Evolutionary conservation across 2,888 invertebrate genomes (phyloP).

Genomic region (Leucoptera coffeella): DNA sequence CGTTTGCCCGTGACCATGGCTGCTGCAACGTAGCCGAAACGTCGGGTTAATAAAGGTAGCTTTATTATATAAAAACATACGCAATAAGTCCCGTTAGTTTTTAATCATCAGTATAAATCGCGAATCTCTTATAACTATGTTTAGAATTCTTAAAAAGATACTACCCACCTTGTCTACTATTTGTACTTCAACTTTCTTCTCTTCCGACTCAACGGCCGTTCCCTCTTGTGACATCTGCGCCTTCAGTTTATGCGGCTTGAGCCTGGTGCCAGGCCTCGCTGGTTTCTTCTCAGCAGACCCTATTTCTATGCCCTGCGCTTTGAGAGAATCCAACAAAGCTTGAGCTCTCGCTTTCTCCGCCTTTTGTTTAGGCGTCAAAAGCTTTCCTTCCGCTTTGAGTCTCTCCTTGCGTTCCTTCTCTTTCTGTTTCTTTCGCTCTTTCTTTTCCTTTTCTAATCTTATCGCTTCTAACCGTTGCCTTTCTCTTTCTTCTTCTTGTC

Average conservation of each 20-base stretch:
- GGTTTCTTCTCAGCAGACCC: conserved; percentile 64
- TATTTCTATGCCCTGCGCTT: conserved; percentile 81
- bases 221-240: conserved; percentile 54
- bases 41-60: no score
- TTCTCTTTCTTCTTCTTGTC: conserved; percentile 69
- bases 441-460: conserved; percentile 78
- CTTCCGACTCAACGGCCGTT: conserved; percentile 44
- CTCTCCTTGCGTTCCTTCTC: conserved; percentile 90
- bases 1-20: no score
- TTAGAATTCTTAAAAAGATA: no score
- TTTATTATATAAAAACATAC: no score
- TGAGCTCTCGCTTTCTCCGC: conserved; percentile 84
- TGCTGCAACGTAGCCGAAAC: no score
- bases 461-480: conserved; percentile 65
- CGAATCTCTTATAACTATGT: no score
- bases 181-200: conserved; percentile 48
- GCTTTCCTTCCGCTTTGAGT: conserved; percentile 93
- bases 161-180: conserved; percentile 43
- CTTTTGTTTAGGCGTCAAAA: conserved; percentile 89
- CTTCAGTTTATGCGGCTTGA: conserved; percentile 65
- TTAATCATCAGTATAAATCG: no score
- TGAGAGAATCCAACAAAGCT: conserved; percentile 81
- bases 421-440: conserved; percentile 83
- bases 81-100: no score
- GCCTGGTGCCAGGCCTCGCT: conserved; percentile 64